Evolutionary conservation across 1,140 invertebrate species (phyloP).

Genomic region (Philotrypesis tridentata): DNA sequence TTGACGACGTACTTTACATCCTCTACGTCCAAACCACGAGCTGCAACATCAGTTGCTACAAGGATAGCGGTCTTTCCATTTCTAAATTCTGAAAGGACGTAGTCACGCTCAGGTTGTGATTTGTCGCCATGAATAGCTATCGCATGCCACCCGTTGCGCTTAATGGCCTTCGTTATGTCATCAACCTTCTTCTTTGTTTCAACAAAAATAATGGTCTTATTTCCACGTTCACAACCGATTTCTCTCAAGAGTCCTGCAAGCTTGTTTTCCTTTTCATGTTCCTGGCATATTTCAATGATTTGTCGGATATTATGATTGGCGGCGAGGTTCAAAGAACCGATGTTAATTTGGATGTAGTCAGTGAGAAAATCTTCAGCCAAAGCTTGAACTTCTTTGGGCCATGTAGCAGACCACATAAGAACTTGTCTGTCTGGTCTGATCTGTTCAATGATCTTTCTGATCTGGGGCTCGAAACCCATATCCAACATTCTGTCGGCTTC

Average conservation of each 20-base stretch:
- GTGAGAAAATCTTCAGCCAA: conserved; percentile 95
- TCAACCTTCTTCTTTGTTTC: conserved; percentile 99
- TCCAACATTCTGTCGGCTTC: conserved; percentile 93
- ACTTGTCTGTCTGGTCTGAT: conserved; percentile 96
- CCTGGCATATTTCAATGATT: conserved; percentile 95
- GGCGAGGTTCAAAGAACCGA: conserved; percentile 93
- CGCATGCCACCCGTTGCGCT: conserved; percentile 88
- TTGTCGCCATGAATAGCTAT: conserved; percentile 99
- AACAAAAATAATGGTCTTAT: conserved; percentile 97
- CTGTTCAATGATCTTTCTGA: conserved; percentile 97
- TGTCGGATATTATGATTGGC: conserved; percentile 99
- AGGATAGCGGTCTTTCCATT: conserved; percentile 94
- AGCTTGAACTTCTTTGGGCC: conserved; percentile 97
- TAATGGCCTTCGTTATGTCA: conserved; percentile 92
- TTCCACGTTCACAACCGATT: conserved; percentile 88
- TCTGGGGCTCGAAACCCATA: conserved; percentile 99
- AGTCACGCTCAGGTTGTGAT: conserved; percentile 96
- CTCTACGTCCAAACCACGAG: conserved; percentile 97
- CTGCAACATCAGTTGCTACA: conserved; percentile 99
- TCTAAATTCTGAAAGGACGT: conserved; percentile 93
- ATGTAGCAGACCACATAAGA: conserved; percentile 99
- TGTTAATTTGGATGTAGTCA: conserved; percentile 93
- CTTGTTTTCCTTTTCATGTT: conserved; percentile 90
- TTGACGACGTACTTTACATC: conserved; percentile 99
- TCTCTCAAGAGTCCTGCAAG: conserved; percentile 88